Base-by-base conservation (phyloP, 2,113 vertebrate genomes). In the Amphiprion percula region DNA sequence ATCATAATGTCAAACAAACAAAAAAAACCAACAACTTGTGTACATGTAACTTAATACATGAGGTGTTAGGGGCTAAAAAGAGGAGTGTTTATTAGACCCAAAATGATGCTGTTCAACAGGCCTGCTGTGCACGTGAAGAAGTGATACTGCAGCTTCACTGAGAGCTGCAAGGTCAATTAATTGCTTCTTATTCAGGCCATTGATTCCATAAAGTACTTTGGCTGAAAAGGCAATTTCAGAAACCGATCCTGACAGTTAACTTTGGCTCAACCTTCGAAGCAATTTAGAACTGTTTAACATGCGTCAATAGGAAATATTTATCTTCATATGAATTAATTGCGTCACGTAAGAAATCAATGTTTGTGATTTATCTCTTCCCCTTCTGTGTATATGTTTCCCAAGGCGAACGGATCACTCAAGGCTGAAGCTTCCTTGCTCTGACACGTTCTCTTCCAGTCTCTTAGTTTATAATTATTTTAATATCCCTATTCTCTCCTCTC, bases 141-240 rank as follows among this genome's bases (percentile, higher is more conserved):
- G 41, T 54, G 82, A 83, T 87, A 52, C 61, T 78, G 74, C 79
- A 61, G 72, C 68, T 30, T 68, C 28, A 67, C 64, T 46, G 46
- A 77, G 60, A 79, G 65, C 77, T 70, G 58, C 87, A 89, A 90
- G 87, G 80, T 88, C 87, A 85, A 87, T 86, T 90, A 90, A 87
- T 90, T 68, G 79, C 83, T 81, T 86, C 78, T 88, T 85, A 86
- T 90, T 91, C 84, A 89, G 84, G 60, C 77, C 90, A 92, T 92
- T 61, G 85, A 92, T 91, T 91, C 74, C 75, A 90, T 91, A 86
- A 93, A 92, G 88, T 88, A 85, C 78, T 83, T 88, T 75, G 79
- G 85, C 87, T 83, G 78, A 90, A 91, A 86, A 90, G 73, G 81
- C 87, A 75, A 90, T 92, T 90, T 91, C 63, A 88, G 71, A 90